Percentiles rank a stretch among this genome's conserved stretches.
These are phyloP conservation scores for Myotis brandtii DNA, from an alignment of 2,113 vertebrate species.

Conservation along the genomic window DNA sequence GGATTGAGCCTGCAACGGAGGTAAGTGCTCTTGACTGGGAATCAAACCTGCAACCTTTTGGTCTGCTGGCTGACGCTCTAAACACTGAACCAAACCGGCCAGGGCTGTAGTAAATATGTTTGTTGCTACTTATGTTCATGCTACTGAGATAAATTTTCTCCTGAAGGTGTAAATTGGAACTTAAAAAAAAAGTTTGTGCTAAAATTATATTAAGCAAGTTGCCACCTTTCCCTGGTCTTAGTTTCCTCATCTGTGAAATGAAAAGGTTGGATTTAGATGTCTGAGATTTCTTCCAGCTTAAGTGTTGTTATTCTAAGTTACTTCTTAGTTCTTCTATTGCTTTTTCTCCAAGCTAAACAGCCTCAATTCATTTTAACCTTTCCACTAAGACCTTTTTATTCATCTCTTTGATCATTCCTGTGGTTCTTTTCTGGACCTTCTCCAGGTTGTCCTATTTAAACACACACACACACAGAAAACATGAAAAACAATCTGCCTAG, in stretches of 20 bases:
- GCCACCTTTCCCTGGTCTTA: slow-evolving; percentile 59
- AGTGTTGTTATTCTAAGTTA: slow-evolving; percentile 75
- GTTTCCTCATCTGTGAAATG: slow-evolving; percentile 74
- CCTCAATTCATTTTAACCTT: slow-evolving; percentile 76
- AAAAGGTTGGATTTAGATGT: slow-evolving; percentile 57
- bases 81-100: too few relatives aligned
- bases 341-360: slow-evolving; percentile 78
- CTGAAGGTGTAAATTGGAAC: slow-evolving; percentile 33
- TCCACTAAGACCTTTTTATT: slow-evolving; percentile 78
- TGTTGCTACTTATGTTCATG: slow-evolving; percentile 48
- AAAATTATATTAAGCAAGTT: slow-evolving; percentile 52
- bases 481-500: slow-evolving; percentile 23
- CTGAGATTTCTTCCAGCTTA: slow-evolving; percentile 67
- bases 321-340: slow-evolving; percentile 73
- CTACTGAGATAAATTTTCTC: slow-evolving; percentile 42
- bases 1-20: too few relatives aligned
- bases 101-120: background rate
- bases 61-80: too few relatives aligned
- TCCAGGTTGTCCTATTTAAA: slow-evolving; percentile 70
- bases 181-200: background rate
- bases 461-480: background rate
- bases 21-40: too few relatives aligned
- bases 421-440: slow-evolving; percentile 73
- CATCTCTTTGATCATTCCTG: slow-evolving; percentile 77
- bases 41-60: too few relatives aligned